A percentile compares a stretch with the other conserved stretches of the same genome.
These are phyloP conservation scores for Aleadryas rufinucha DNA, from an alignment of 2,113 vertebrate genomes.

Conservation along the genomic window DNA sequence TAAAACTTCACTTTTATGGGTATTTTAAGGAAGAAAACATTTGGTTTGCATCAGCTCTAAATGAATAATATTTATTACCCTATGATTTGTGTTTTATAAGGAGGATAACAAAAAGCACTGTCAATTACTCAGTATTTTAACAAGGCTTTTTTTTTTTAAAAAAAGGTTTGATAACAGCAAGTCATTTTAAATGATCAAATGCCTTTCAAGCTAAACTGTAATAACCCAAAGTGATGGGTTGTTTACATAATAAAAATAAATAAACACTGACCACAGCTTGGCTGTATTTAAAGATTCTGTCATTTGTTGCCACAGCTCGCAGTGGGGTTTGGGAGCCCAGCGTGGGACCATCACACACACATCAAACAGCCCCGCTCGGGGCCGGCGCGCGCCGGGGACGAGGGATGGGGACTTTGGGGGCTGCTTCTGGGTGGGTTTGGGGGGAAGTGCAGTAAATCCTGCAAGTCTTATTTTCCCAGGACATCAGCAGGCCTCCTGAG, in stretches of 20 bases:
- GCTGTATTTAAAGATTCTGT: conserved; percentile 37
- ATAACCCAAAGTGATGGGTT: conserved; percentile 22
- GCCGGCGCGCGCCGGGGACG: neutral
- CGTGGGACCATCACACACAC: neutral
- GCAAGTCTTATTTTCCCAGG: neutral
- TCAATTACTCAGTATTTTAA: conserved; percentile 65
- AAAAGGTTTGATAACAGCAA: neutral
- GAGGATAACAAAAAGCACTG: conserved; percentile 62
- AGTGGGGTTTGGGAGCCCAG: neutral
- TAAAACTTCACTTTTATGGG: conserved; percentile 68
- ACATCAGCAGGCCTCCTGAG: neutral
- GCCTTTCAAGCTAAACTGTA: conserved; percentile 13
- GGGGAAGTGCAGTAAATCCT: neutral
- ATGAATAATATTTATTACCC: conserved; percentile 69
- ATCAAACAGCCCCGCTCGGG: neutral
- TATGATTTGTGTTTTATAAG: conserved; percentile 67
- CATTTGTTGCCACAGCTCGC: conserved; percentile 44
- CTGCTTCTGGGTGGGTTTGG: neutral
- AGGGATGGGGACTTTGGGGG: neutral
- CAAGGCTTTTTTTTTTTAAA: neutral
- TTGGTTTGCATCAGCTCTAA: conserved; percentile 71
- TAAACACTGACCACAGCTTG: conserved; percentile 53
- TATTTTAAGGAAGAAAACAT: conserved; percentile 68
- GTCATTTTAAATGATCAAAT: conserved; percentile 17
- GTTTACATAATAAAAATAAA: conserved; percentile 65